Evolutionary conservation across 2,113 vertebrate genomes (phyloP), one percentile per base, ranked within the genome.

Genomic region (Vombatus ursinus): DNA sequence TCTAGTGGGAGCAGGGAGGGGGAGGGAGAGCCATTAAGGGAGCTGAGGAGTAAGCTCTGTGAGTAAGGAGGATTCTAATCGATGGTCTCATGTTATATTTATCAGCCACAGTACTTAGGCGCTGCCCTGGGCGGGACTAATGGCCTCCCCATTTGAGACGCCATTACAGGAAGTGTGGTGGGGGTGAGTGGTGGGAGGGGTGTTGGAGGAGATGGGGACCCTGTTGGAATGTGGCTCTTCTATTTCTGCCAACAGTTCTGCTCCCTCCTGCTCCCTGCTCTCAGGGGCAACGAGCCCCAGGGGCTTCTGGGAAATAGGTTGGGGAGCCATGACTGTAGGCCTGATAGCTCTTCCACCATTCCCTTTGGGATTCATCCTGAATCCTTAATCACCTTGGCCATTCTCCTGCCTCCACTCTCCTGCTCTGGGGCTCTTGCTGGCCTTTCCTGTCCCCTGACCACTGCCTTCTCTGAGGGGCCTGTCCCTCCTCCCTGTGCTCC

Each of bases 11-110:
- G 91, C n/a, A 94, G 93, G 89, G 52, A 37, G 95, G 49, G 49
- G 97, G 96, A 77, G 96, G 91, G 95, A 44, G 94, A 96, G 95
- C 98, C 98, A 98, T 98, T 98, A 98, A 84, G 97, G 97, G 97
- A 97, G 95, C 95, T 1, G 93, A 52, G 96, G 25, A 92, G 94
- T 93, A 50, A 93, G 50, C 68, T 84, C 96, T 97, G 96, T 93
- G 95, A 96, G 91, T 97, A 93, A 44, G 97, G 95, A 96, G 97
- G 96, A 94, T 95, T 97, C 97, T 97, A 96, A 98, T 97, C 96
- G 92, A 98, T 96, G 97, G 51, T 49, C 93, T 98, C 96, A 96
- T 92, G 53, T 97, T 96, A 96, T 98, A 96, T 98, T 98, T 97
- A 97, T 94, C 96, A 97, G 95, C 53, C 92, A 93, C 97, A 93